These are phyloP conservation scores for Leptopterna dolabrata DNA, from an alignment of 2,888 invertebrate species.

Conservation along the genomic window DNA sequence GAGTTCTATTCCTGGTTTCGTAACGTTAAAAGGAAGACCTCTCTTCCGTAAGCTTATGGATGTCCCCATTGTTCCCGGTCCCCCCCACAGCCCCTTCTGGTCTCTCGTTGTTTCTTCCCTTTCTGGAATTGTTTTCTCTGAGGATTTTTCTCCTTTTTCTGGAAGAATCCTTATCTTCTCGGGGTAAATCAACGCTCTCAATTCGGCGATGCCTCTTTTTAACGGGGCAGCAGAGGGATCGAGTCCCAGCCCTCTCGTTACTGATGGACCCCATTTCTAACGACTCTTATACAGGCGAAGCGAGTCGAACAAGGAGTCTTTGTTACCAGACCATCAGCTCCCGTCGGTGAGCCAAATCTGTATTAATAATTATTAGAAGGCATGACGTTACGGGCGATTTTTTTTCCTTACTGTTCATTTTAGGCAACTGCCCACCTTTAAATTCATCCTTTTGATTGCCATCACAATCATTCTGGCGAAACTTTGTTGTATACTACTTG, in stretches of 20 bases:
- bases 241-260: not conserved
- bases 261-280: not conserved
- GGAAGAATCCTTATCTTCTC: constrained; percentile 3
- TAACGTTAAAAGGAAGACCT: not conserved
- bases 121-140: constrained; percentile 17
- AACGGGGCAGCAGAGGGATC: not conserved
- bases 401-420: too few relatives aligned
- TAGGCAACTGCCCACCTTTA: too few relatives aligned
- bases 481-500: too few relatives aligned
- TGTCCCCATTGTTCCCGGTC: constrained; percentile 43
- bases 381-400: too few relatives aligned
- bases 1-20: constrained; percentile 30
- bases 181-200: constrained; percentile 23
- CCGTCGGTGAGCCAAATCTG: not conserved
- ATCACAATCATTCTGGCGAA: too few relatives aligned
- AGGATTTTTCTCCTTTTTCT: not conserved
- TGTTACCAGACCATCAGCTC: not conserved
- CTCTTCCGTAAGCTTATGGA: constrained; percentile 28
- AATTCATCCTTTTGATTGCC: too few relatives aligned
- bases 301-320: too few relatives aligned
- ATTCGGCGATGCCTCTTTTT: constrained; percentile 9
- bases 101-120: constrained; percentile 9
- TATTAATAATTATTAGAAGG: too few relatives aligned
- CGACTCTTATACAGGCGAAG: not conserved
- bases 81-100: constrained; percentile 4